Evolutionary conservation across 2,888 invertebrate species (phyloP).

Genomic region (Hyles lineata): DNA sequence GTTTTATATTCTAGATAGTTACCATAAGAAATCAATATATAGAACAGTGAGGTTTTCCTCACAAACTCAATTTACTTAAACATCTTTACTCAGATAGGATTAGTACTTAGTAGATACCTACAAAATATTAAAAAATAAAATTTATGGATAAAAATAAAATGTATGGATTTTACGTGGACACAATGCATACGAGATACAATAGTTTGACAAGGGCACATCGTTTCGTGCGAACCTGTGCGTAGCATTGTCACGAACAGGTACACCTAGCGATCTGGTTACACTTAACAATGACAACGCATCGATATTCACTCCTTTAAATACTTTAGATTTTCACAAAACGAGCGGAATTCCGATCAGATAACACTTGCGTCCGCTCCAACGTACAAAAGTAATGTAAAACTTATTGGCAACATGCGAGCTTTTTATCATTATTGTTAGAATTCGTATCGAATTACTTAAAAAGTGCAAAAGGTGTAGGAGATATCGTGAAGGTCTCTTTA

Average conservation of each 20-base stretch:
- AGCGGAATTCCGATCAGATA: slow-evolving; percentile 83
- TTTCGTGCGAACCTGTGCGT: slow-evolving; percentile 61
- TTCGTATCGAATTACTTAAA: slow-evolving; percentile 60
- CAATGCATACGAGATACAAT: slow-evolving; percentile 42
- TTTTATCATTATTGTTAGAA: slow-evolving; percentile 57
- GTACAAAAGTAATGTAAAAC: slow-evolving; percentile 66
- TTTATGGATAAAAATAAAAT: background rate
- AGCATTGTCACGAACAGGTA: slow-evolving; percentile 74
- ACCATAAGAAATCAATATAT: too few species aligned
- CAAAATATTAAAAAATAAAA: background rate
- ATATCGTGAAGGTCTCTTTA: background rate
- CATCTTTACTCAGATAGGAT: too few species aligned
- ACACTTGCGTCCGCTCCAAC: slow-evolving; percentile 68
- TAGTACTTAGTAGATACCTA: too few species aligned
- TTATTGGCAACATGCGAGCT: slow-evolving; percentile 60
- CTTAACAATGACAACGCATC: slow-evolving; percentile 52
- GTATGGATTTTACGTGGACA: background rate
- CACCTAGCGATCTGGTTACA: slow-evolving; percentile 76
- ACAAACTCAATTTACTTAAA: too few species aligned
- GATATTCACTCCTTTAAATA: slow-evolving; percentile 72
- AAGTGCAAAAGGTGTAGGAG: slow-evolving; percentile 42
- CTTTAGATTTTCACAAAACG: slow-evolving; percentile 49
- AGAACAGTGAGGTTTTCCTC: too few species aligned
- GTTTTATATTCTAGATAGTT: too few species aligned
- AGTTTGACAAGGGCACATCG: slow-evolving; percentile 56